Base-by-base conservation (phyloP, 2,888 invertebrate genomes). In the Calameuta filiformis region DNA sequence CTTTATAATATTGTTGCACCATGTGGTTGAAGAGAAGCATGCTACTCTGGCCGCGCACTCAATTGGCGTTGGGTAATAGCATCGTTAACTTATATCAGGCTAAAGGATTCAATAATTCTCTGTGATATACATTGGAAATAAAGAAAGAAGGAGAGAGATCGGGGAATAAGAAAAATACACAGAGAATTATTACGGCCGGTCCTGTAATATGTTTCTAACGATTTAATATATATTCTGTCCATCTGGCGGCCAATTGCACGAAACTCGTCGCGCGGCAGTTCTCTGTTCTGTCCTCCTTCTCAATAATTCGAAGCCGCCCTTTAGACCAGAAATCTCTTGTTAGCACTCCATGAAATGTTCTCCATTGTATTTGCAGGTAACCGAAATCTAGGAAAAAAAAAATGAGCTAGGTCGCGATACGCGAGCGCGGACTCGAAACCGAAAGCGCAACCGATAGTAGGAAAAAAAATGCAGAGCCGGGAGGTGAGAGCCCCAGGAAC, bases 361-460 rank as follows among this genome's bases (percentile, higher is more conserved):
- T 84, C 82, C 85, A 83, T 90, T 90, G 85, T 88, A 86, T 88
- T 84, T 90, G 85, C 90, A 90, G 90, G 89, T 90, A 90, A 89
- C 88, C 86, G 87, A 88, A 87, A 87, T 84, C 87, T 87, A 89
- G 86, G 84, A 84, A 86, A 85, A 78, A 78, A 33, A 80, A 77
- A 77, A 82, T 88, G 85, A 86, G 84, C 85, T 87, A 89, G 84
- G 84, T 86, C 81, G 83, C 84, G 86, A 81, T 79, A 75, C 73
- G 76, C 75, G 79, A 75, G 77, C 56, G 56, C 56, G 56, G 56
- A 56, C 23, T 56, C 56, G 23, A 56, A 56, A 56, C 6, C 56
- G 56, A 56, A 56, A 56, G 56, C 56, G 56, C 56, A 56, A 23
- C 56, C 56, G 56, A 56, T 23, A 56, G 23, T 56, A 56, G 77